These are phyloP conservation scores for Sarcophaga carnaria DNA, from an alignment of 2,888 invertebrate genomes.

Conservation along the genomic window DNA sequence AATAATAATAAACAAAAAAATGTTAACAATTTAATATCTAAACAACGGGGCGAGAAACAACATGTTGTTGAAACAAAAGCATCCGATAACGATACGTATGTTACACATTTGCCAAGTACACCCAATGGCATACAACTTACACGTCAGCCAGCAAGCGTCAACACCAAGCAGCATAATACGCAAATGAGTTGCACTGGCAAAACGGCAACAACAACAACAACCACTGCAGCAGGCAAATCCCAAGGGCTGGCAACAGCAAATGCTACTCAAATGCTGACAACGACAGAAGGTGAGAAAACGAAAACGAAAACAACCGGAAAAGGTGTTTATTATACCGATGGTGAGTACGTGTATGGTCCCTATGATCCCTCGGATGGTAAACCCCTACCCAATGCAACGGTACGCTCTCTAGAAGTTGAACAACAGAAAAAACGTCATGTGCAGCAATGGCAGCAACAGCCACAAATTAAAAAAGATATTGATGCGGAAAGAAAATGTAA, in stretches of 20 bases:
- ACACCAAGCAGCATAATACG: conserved; percentile 63
- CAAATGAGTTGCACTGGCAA: conserved; percentile 63
- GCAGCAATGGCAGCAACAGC: conserved; percentile 14
- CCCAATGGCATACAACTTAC: conserved; percentile 65
- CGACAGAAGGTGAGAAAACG: conserved; percentile 37
- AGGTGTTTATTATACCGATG: conserved; percentile 75
- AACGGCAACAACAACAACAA: conserved; percentile 62
- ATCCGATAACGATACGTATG: conserved; percentile 48
- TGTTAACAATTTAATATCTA: conserved; percentile 53
- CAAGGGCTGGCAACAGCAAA: conserved; percentile 51
- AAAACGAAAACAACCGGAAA: conserved; percentile 57
- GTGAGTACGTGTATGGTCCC: conserved; percentile 74
- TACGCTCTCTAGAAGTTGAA: conserved; percentile 32
- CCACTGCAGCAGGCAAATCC: conserved; percentile 60
- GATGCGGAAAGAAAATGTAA: conserved; percentile 68
- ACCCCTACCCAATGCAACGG: conserved; percentile 22
- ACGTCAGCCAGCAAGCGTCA: conserved; percentile 49
- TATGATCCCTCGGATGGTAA: conserved; percentile 60
- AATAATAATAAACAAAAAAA: conserved; percentile 25
- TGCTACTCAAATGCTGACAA: conserved; percentile 23
- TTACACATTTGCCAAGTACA: conserved; percentile 66
- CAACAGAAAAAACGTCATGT: conserved; percentile 41
- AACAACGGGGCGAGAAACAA: conserved; percentile 24
- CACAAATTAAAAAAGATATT: conserved; percentile 65
- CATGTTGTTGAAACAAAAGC: conserved; percentile 15